Evolutionary conservation across 2,888 invertebrate species (phyloP), one percentile per base, ranked within the genome.

Genomic region (Sesia bembeciformis): DNA sequence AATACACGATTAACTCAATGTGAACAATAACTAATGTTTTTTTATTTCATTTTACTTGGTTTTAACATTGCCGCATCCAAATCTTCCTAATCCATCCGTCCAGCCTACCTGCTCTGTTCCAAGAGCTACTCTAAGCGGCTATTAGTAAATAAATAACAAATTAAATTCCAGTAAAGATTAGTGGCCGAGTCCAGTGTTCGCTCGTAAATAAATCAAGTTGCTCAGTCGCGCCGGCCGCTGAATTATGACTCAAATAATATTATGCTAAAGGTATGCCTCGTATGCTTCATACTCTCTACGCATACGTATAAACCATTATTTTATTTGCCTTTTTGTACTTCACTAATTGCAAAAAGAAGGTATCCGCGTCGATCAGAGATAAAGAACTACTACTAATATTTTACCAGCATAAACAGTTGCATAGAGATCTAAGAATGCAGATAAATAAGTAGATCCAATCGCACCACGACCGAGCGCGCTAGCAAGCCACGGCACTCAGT

Each of bases 171-270:
- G 68, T 81, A 79, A 82, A 84, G 84, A 84, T 86, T 84, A 84
- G 81, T 80, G 78, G 77, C 64, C 70, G 66, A 78, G 74, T 80
- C 23, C 79, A 77, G 77, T 71, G 77, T 72, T 74, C 67, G 75
- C 69, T 79, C 81, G 76, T 84, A 86, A 83, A 89, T 87, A 88
- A 88, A 88, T 89, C 89, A 89, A 77, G 74, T 60, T 65, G 66
- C 56, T 70, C 68, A 68, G 73, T 77, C 77, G 72, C 68, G 68
- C 68, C 69, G 72, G 64, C 68, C 72, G 70, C 77, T 85, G 81
- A 84, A 83, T 82, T 86, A 86, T 84, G 82, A 78, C 75, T 86
- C 78, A 78, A 84, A 84, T 84, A 84, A 84, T 84, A 84, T 82
- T 82, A 84, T 82, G 82, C 78, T 80, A 74, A 81, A 81, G 79